Base-by-base conservation (phyloP, 2,888 invertebrate species). In the Resseliella maxima region DNA sequence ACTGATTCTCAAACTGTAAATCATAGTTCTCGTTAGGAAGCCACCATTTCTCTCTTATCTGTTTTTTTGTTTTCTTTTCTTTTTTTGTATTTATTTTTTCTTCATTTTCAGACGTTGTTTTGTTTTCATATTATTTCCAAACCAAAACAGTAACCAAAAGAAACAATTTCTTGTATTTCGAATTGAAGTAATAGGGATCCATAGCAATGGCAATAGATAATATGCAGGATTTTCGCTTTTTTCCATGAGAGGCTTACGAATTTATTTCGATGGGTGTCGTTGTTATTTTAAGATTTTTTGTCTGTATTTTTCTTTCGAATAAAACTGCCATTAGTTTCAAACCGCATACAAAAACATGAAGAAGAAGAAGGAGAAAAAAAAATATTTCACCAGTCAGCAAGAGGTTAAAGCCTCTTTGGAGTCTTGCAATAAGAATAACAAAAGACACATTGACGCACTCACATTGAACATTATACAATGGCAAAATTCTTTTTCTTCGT, bases 401-500 rank as follows among this genome's bases (percentile, higher is more conserved):
- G n/a, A n/a, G n/a, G n/a, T n/a, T n/a, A n/a, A n/a, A 72, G 15
- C 31, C 31, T 72, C 72, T 72, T 35, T 72, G 31, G 72, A 41
- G 12, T 31, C 2, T 72, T 12, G 35, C 72, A 8, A 72, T 0
- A 72, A 72, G 31, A 1, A 72, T 18, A 59, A 59, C 59, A 59
- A 59, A 59, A 59, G 24, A 24, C 46, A 50, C 46, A 15, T 18
- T 50, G 46, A 8, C 2, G 46, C 46, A 50, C 46, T 50, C 10
- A 6, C 59, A 50, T 24, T 59, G 3, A 24, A 59, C 59, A 59
- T 59, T 24, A n/a, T n/a, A n/a, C n/a, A 50, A 18, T 50, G 24
- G 24, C 1, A n/a, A 2, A 24, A 24, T 3, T 15, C 24, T 24
- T n/a, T 59, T n/a, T 24, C 24, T 6, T 50, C 15, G 50, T 18